Evolutionary conservation across 2,113 vertebrate species (phyloP).

Genomic region (Solenodon paradoxus): DNA sequence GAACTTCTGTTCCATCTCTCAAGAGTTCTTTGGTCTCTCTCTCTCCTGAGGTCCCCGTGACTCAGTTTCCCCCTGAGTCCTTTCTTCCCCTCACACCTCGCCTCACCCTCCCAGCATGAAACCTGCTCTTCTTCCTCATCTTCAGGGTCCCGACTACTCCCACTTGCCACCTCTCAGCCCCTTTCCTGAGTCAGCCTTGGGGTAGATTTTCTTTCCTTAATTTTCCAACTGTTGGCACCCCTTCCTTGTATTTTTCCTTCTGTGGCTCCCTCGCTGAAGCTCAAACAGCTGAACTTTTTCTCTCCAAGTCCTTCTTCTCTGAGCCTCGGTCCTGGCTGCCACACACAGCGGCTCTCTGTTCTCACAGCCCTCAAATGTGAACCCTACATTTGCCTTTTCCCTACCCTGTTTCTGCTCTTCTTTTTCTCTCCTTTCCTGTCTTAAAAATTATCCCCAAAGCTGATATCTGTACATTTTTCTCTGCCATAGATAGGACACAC

Average conservation of each 20-base stretch:
- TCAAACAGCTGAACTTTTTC: not conserved
- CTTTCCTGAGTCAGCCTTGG: not conserved
- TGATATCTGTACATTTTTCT: not conserved
- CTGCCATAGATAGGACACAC: not conserved
- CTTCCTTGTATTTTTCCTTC: not conserved
- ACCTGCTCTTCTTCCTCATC: not conserved
- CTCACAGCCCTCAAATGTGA: not conserved
- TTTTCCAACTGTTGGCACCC: not conserved
- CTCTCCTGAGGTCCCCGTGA: not conserved
- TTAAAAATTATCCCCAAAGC: not conserved
- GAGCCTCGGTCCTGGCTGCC: not conserved
- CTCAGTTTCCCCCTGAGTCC: too few species aligned
- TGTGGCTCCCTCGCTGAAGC: not conserved
- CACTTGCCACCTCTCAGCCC: not conserved
- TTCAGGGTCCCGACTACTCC: not conserved
- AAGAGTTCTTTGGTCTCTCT: not conserved
- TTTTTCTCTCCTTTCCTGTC: not conserved
- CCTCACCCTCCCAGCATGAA: not conserved
- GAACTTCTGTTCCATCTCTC: not conserved
- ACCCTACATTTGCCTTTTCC: not conserved
- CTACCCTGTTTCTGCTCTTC: not conserved
- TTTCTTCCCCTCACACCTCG: accelerated
- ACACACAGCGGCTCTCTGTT: too few species aligned
- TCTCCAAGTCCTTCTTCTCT: not conserved
- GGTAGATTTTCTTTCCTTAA: not conserved